These are phyloP conservation scores for Caenorhabditis imperialis DNA, from an alignment of 2,888 invertebrate species.

Conservation along the genomic window DNA sequence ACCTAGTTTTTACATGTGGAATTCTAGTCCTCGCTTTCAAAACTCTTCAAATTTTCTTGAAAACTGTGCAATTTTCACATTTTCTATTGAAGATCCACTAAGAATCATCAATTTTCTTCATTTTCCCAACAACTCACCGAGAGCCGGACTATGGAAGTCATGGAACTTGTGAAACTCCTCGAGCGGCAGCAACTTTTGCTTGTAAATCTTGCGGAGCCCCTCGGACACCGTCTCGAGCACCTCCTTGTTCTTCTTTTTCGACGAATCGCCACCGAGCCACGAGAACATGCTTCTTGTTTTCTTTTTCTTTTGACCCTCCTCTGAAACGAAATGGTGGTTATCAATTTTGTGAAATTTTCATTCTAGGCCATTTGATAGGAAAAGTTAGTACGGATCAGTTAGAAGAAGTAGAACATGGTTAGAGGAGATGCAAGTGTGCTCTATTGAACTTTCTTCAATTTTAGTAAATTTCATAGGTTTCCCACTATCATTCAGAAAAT, in stretches of 20 bases:
- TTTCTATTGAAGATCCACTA: neutral
- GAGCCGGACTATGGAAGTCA: constrained; percentile 94
- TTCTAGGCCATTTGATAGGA: too few relatives aligned
- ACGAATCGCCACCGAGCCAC: constrained; percentile 72
- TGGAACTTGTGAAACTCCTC: constrained; percentile 93
- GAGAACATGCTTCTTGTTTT: constrained; percentile 72
- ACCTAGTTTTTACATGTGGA: too few relatives aligned
- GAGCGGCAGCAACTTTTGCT: constrained; percentile 89
- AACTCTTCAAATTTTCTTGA: too few relatives aligned
- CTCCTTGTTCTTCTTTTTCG: constrained; percentile 77
- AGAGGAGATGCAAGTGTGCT: too few relatives aligned
- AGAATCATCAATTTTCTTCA: neutral
- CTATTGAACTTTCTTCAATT: too few relatives aligned
- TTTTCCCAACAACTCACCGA: constrained; percentile 79
- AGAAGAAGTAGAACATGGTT: too few relatives aligned
- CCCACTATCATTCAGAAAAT: too few relatives aligned
- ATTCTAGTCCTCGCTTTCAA: too few relatives aligned
- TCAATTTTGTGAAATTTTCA: neutral
- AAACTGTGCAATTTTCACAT: too few relatives aligned
- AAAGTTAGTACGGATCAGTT: too few relatives aligned
- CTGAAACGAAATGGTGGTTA: constrained; percentile 23
- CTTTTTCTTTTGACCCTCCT: constrained; percentile 58
- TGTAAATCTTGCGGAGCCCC: constrained; percentile 94
- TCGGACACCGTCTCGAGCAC: constrained; percentile 89
- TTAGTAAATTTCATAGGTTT: neutral